Evolutionary conservation across 1,140 invertebrate species (phyloP), one percentile per base, ranked within the genome.

Genomic region (Acromyrmex charruanus): DNA sequence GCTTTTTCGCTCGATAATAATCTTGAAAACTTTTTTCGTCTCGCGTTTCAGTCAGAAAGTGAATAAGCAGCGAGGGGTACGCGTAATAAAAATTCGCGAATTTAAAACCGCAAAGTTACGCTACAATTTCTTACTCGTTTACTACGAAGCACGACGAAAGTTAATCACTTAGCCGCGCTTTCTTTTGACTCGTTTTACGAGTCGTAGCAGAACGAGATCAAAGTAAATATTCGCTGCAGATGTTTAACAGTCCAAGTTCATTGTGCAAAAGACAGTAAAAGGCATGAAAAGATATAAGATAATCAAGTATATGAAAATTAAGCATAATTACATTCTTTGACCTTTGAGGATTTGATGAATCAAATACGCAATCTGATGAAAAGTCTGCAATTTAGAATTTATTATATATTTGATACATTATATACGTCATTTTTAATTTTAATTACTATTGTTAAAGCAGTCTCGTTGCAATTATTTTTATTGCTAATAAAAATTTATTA

Each of bases 1-100:
- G 77, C 80, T 68, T 87, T 80, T 35, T 59, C 71, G 88, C 87
- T 91, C 90, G 89, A 91, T 93, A 91, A 92, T 92, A 93, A 91
- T 93, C 92, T 80, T 80, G 51, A 44, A 44, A 86, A 85, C 74
- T 88, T 44, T 44, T 44, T 44, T 75, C 58, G 77, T 86, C 69
- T 63, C 63, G 69, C 58, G 31, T 53, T 77, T 71, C 58, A 59
- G 68, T 28, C 69, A 61, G 81, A n/a, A 84, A 74, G 53, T 44
- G 66, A 53, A 86, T 71, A 81, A 89, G 72, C 79, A 59, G 69
- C 72, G 71, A 87, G 53, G 49, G 68, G 1, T 72, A 74, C 69
- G 69, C 63, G 87, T 66, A 51, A 88, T 88, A 87, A 88, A 82
- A 89, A 88, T 61, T 72, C 87, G 68, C n/a, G 14, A 55, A 63